These are phyloP conservation scores for Halocaridina rubra DNA, from an alignment of 2,888 invertebrate genomes.

Conservation along the genomic window DNA sequence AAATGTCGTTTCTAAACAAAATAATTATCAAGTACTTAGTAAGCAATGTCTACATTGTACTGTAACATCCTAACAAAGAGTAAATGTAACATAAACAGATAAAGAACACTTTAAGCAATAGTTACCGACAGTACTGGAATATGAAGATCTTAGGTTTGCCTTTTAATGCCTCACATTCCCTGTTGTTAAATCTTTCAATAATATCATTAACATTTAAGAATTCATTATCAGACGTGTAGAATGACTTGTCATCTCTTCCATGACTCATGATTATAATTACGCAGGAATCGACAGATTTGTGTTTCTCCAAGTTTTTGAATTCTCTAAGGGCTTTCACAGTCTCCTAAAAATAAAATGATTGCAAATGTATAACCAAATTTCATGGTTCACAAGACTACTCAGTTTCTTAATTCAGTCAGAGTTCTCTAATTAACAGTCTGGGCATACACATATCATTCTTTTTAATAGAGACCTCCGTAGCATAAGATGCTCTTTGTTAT, in stretches of 20 bases:
- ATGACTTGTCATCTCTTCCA: constrained; percentile 64
- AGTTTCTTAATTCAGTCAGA: too few relatives aligned
- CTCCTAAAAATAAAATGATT: too few relatives aligned
- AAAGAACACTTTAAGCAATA: too few relatives aligned
- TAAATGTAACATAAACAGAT: too few relatives aligned
- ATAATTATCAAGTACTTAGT: too few relatives aligned
- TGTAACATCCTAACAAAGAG: too few relatives aligned
- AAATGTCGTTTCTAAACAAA: too few relatives aligned
- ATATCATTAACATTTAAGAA: constrained; percentile 72
- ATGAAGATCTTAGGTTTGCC: constrained; percentile 80
- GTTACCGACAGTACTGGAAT: constrained; percentile 78
- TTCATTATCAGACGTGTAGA: constrained; percentile 74
- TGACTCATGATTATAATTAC: constrained; percentile 57
- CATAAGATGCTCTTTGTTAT: too few relatives aligned
- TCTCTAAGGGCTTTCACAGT: constrained; percentile 34
- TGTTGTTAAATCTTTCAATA: constrained; percentile 74
- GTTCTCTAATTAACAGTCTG: too few relatives aligned
- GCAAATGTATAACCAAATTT: too few relatives aligned
- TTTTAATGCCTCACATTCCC: constrained; percentile 71
- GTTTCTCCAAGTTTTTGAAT: constrained; percentile 17
- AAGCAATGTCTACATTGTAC: not conserved
- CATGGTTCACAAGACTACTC: not conserved
- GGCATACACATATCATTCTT: too few relatives aligned
- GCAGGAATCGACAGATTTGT: constrained; percentile 22
- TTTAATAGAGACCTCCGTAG: too few relatives aligned